Evolutionary conservation across 2,888 invertebrate genomes (phyloP).

Genomic region (Gryllus longicercus): DNA sequence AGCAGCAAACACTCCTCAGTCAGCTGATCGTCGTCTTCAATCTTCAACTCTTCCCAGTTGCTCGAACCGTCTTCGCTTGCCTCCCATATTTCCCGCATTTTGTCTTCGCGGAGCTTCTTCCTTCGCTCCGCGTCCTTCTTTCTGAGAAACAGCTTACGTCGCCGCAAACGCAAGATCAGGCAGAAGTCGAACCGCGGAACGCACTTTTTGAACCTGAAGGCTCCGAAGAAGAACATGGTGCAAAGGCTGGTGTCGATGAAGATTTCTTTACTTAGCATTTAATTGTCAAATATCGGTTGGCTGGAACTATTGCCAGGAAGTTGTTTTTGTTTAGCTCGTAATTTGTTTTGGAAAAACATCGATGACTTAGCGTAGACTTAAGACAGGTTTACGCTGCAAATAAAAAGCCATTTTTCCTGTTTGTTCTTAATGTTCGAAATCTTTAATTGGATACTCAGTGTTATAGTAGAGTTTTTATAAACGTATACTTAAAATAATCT

Average conservation of each 20-base stretch:
- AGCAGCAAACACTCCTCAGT: too few species aligned
- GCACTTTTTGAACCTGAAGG: neutral
- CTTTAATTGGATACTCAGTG: too few species aligned
- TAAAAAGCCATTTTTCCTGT: too few species aligned
- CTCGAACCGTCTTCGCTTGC: neutral
- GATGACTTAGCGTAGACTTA: too few species aligned
- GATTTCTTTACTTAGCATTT: neutral
- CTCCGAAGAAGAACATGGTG: neutral
- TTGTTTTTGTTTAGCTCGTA: too few species aligned
- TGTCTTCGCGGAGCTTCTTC: neutral
- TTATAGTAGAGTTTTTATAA: too few species aligned
- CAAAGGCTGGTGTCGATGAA: neutral
- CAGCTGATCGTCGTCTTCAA: neutral
- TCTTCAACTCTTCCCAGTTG: neutral
- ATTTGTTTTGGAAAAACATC: too few species aligned
- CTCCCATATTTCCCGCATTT: neutral
- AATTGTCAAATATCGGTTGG: too few species aligned
- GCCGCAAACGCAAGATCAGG: neutral
- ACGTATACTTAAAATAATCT: too few species aligned
- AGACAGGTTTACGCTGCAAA: too few species aligned
- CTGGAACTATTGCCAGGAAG: too few species aligned
- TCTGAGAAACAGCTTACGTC: neutral
- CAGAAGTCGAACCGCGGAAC: neutral
- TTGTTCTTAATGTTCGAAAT: too few species aligned
- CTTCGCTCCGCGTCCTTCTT: neutral